Base-by-base conservation (phyloP, 2,797 vertebrate genomes). In the Fistularia tabacaria region DNA sequence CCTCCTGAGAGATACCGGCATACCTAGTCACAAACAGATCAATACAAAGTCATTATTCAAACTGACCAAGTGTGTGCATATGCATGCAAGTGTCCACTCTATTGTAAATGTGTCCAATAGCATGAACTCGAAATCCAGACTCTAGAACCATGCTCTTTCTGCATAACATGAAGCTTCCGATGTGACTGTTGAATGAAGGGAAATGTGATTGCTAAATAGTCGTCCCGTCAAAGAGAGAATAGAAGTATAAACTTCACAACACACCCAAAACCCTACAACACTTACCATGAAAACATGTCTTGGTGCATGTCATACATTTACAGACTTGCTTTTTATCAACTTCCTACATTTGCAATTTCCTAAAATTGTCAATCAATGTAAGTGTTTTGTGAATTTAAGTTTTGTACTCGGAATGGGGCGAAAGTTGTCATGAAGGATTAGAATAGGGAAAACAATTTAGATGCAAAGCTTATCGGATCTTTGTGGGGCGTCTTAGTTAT, bases 11-110 rank as follows among this genome's bases (percentile, higher is more conserved):
- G 62, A 69, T 70, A 80, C 63, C 62, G 68, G 68, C 67, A 64
- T 62, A 79, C 75, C 61, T 51, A 69, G 66, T 59, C 53, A 64
- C 60, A 68, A 57, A 63, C 54, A 57, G 60, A 81, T 80, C 79
- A 66, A 80, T 82, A 55, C 60, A 64, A 71, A 71, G 36, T 51
- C 69, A 64, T 86, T 82, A 54, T 77, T 85, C 76, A 76, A 78
- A 63, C 54, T 46, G 68, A 74, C 65, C 39, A 36, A 39, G 38
- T 47, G 36, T 58, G 9, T 59, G 46, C 45, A 42, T 45, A 11
- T 57, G 46, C n/a, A 38, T 41, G 15, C 41, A 50, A 44, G 50
- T 41, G 45, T 63, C 54, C 44, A 60, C 69, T 67, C 62, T 60
- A 66, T 50, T 62, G 76, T n/a, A n/a, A n/a, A n/a, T n/a, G n/a